Base-by-base conservation (phyloP, 92 coral and sea anemone species). In the Epizoanthus ramosus region DNA sequence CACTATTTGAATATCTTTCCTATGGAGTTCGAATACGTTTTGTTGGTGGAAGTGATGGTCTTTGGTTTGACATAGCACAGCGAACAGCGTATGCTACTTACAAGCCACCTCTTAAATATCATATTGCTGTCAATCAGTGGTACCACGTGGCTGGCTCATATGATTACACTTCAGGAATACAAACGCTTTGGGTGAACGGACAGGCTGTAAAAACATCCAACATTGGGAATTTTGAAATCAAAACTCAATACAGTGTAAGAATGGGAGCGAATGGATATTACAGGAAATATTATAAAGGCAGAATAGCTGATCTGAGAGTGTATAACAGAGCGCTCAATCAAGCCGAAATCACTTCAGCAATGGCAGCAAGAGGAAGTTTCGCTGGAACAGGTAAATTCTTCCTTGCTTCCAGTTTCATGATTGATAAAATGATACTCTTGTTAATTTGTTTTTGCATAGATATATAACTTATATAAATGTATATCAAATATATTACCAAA, bases 141-240 rank as follows among this genome's bases (percentile, higher is more conserved):
- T 57, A 2, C 13, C 80, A 74, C 13, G 41, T 74, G 23, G 24
- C 80, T 28, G 58, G 80, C 63, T 74, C 65, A 45, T 74, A 74
- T 28, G 22, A 74, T 56, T 74, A 56, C 50, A 23, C 80, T 25
- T 56, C 80, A 14, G 80, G 80, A 18, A 37, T 53, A 15, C 66
- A 54, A 15, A 54, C 8, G 47, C 80, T 74, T 25, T 74, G 66
- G 80, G 52, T 74, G 65, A 31, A 74, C 12, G 80, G 80, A 16
- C 35, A 74, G 59, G 17, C 4, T 4, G 63, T 74, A n/a, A 19
- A 9, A 28, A 14, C 50, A 4, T 14, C 31, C 16, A 31, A 28
- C 63, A 17, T 53, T 25, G 80, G 80, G 0, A 54, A 66, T 54
- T 9, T 25, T 15, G 80, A 74, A 16, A 50, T 74, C 21, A 5